Evolutionary conservation across 1,140 invertebrate genomes (phyloP).

Genomic region (Drosophila trapezifrons): DNA sequence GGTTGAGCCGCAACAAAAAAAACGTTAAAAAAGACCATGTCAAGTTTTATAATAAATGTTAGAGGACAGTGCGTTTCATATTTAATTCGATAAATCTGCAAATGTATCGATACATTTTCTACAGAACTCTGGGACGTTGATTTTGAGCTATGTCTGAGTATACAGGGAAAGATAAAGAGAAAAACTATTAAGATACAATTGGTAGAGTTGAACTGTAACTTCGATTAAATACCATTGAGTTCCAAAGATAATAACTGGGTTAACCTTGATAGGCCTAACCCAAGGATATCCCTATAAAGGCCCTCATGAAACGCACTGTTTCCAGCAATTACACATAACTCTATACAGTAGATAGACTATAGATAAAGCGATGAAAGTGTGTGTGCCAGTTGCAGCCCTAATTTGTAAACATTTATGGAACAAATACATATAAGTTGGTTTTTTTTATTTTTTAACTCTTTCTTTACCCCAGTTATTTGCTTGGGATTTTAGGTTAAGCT

Average conservation of each 20-base stretch:
- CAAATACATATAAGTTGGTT: constrained; percentile 31
- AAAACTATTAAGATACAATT: not conserved
- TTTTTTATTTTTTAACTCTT: constrained; percentile 1
- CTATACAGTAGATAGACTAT: not conserved
- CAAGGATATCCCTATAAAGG: not conserved
- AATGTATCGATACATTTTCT: not conserved
- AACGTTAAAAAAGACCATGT: not conserved
- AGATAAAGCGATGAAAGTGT: constrained; percentile 18
- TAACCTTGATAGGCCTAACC: too few relatives aligned
- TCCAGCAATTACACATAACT: not conserved
- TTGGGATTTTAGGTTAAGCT: not conserved
- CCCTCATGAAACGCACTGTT: constrained; percentile 5
- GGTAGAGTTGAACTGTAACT: too few relatives aligned
- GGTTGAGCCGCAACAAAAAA: not conserved
- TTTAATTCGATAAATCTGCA: not conserved
- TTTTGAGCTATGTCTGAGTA: too few relatives aligned
- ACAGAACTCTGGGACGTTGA: not conserved
- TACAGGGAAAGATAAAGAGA: too few relatives aligned
- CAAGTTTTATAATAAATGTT: not conserved
- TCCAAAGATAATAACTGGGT: too few relatives aligned
- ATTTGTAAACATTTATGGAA: constrained; percentile 43
- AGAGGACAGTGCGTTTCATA: not conserved
- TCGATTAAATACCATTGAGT: not conserved
- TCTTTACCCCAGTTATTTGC: constrained; percentile 2
- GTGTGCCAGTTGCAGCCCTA: constrained; percentile 37